Evolutionary conservation across 2,113 vertebrate species (phyloP), one percentile per base, ranked within the genome.

Genomic region (Origma solitaria): DNA sequence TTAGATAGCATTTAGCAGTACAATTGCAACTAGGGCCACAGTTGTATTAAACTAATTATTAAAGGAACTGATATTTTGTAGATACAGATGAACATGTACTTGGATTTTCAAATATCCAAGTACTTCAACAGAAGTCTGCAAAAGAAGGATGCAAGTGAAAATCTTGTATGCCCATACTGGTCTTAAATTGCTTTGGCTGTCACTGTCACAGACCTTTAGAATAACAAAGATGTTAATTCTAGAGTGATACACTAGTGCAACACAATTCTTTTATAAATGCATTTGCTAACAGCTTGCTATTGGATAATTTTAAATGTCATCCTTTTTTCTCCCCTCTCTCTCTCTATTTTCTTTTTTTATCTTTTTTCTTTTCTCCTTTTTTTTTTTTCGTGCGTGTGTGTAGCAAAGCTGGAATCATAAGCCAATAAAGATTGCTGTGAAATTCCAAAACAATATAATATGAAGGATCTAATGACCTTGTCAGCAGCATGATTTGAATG

Each of bases 281-380:
- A 57, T 94, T 90, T 92, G 35, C 17, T 82, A 95, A 82, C 17
- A 94, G 35, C 56, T 84, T 84, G 31, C 44, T 95, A 8, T 86
- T 82, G 89, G 73, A 79, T 38, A 62, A 40, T 75, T 90, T 88
- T 38, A 93, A 95, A 91, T 27, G 38, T 60, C 2, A 3, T 71
- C 4, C 30, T 14, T 49, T 22, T 57, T 24, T 31, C 8, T 9
- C 3, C 4, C 1, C 4, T 5, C 13, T 23, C 20, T 10, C 4
- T 7, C 11, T 23, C 20, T 9, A 3, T 2, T 15, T 5, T 31
- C 4, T 40, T 20, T 13, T 4, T 27, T 24, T 13, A 6, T 7
- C 11, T 14, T 9, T 10, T 15, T 7, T 22, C 25, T 13, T 23
- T 38, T 27, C 25, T 24, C 33, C 22, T 35, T 23, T 11, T 1